Percentiles rank a stretch among this genome's conserved stretches.
phyloP scores from a whole-genome alignment of 1,140 invertebrate species.

The Drosophila simulans region DNA sequence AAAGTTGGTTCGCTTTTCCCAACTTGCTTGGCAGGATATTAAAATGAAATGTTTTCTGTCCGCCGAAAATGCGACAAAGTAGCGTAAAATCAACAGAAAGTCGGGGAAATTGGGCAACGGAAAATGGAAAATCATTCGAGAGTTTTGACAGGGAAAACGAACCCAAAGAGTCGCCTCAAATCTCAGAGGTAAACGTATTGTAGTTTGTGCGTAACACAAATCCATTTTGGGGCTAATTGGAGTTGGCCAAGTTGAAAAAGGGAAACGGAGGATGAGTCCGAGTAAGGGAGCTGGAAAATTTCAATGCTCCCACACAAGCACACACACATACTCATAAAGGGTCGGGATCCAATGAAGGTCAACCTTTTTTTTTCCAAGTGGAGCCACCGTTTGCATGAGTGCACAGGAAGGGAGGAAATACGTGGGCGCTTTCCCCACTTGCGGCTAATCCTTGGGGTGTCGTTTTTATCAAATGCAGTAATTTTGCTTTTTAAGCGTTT shows the following conservation, averaged over 20 bases:
- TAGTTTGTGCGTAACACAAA: conserved; percentile 73
- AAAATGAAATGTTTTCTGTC: conserved; percentile 79
- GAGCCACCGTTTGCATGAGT: conserved; percentile 41
- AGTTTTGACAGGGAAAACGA: conserved; percentile 8
- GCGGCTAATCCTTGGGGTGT: conserved; percentile 64
- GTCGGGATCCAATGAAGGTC: conserved; percentile 50
- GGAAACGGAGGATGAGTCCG: background rate
- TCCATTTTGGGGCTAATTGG: conserved; percentile 79
- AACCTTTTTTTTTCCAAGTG: conserved; percentile 34
- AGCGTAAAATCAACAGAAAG: conserved; percentile 51
- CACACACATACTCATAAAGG: conserved; percentile 18
- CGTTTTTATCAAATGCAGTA: conserved; percentile 53
- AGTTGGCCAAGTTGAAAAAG: conserved; percentile 55
- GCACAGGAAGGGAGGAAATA: conserved; percentile 9
- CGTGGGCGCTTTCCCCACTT: background rate
- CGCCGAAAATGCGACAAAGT: conserved; percentile 59
- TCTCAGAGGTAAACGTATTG: conserved; percentile 64
- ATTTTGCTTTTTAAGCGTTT: conserved; percentile 63
- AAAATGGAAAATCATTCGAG: conserved; percentile 37
- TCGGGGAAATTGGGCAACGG: conserved; percentile 16
- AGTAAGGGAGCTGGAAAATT: conserved; percentile 50
- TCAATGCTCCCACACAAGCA: conserved; percentile 22
- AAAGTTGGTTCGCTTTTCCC: conserved; percentile 27
- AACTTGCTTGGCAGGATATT: conserved; percentile 59
- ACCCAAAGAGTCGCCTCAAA: conserved; percentile 33